phyloP scores from a whole-genome alignment of 2,113 vertebrate genomes.

The Solenodon paradoxus region DNA sequence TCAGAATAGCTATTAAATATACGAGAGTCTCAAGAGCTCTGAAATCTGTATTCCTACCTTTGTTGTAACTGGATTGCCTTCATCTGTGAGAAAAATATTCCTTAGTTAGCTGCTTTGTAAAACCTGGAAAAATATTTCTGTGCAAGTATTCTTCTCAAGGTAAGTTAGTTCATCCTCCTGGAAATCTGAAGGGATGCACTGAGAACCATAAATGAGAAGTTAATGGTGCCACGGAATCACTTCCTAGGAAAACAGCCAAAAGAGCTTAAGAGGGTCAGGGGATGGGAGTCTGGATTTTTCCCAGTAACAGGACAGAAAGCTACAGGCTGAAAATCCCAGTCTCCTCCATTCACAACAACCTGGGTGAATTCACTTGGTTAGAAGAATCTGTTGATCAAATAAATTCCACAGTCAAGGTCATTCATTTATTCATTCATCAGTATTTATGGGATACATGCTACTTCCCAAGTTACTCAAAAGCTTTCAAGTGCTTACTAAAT shows the following conservation, averaged over 20 bases:
- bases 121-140: slow-evolving; percentile 29
- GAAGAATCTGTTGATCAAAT: not conserved
- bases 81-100: slow-evolving; percentile 54
- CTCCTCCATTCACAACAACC: not conserved
- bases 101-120: slow-evolving; percentile 67
- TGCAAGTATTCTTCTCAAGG: slow-evolving; percentile 53
- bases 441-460: slow-evolving; percentile 25
- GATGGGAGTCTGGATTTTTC: slow-evolving; percentile 20
- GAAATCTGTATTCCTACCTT: slow-evolving; percentile 74
- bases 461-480: not conserved
- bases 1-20: slow-evolving; percentile 80
- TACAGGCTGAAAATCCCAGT: not conserved
- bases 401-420: not conserved
- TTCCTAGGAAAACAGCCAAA: not conserved
- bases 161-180: slow-evolving; percentile 42
- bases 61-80: slow-evolving; percentile 80
- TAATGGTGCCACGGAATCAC: not conserved
- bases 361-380: not conserved
- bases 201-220: not conserved
- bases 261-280: not conserved
- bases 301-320: not conserved
- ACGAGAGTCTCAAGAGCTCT: slow-evolving; percentile 76
- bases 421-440: not conserved
- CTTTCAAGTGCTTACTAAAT: slow-evolving; percentile 36
- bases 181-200: slow-evolving; percentile 20